Evolutionary conservation across 2,797 vertebrate species (phyloP), one percentile per base, ranked within the genome.

Genomic region (Pangasius macronema): DNA sequence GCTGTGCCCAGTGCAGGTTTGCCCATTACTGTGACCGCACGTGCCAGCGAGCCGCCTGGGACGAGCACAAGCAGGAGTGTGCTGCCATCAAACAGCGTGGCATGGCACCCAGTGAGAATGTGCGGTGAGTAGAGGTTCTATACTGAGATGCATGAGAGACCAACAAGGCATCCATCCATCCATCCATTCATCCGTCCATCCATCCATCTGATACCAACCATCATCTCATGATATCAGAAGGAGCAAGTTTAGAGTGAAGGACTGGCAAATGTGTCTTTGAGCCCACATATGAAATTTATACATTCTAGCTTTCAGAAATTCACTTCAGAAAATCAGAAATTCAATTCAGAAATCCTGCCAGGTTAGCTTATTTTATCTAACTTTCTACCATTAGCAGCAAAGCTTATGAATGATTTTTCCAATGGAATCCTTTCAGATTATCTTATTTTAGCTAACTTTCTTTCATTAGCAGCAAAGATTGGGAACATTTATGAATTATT

Each of bases 21-120:
- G 98, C 98, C 75, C 93, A 97, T 83, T 99, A 99, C 93, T 99
- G 98, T 0, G 96, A 99, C 93, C 97, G 98, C 55, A 99, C 98
- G 77, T 99, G 98, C 93, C 98, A 99, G 95, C 96, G 94, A 0
- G 97, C 97, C 0, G 97, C 97, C 61, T 99, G 98, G 98, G 92
- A 96, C 2, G 96, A 97, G 86, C 98, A 99, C 94, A 99, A 97
- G 93, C 94, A 94, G 0, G 98, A 99, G 91, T 99, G 98, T 51
- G 94, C 93, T 0, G 97, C 98, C 93, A 96, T 99, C 93, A 98
- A 92, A 94, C 97, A 93, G 86, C 70, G 89, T 0, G 96, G 96
- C 85, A 97, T 92, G 57, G 95, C 92, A 0, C 97, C 97, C 85
- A 95, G 93, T 0, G 96, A 98, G 89, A 97, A 96, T 8, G 92